Evolutionary conservation across 2,888 invertebrate genomes (phyloP).

Genomic region (Hypolimnas misippus): DNA sequence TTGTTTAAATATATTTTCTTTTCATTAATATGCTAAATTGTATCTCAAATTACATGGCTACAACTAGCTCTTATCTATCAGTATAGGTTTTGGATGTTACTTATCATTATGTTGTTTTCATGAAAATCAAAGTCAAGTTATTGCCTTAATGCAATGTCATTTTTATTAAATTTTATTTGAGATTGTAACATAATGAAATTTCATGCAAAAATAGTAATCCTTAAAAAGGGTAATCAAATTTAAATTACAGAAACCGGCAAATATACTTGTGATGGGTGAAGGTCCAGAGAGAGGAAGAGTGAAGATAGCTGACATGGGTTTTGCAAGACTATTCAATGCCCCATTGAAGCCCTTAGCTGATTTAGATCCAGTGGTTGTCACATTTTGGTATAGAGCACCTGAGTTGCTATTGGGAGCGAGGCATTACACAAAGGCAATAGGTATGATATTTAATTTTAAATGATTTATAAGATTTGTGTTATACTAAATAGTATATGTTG

Average conservation of each 20-base stretch:
- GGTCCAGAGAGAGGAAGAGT: slow-evolving; percentile 98
- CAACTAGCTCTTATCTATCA: too few species aligned
- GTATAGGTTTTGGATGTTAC: too few species aligned
- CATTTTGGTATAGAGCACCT: slow-evolving; percentile 99
- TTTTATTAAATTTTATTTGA: too few species aligned
- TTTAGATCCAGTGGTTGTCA: slow-evolving; percentile 99
- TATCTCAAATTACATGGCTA: too few species aligned
- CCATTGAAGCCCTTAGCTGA: slow-evolving; percentile 98
- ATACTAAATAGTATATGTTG: neutral
- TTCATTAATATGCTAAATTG: too few species aligned
- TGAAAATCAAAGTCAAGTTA: too few species aligned
- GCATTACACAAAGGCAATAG: slow-evolving; percentile 99
- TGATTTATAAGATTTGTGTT: neutral
- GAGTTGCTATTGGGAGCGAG: slow-evolving; percentile 96
- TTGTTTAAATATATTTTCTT: too few species aligned
- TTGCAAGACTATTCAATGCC: slow-evolving; percentile 98
- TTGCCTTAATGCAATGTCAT: too few species aligned
- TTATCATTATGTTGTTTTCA: too few species aligned
- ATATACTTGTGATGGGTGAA: slow-evolving; percentile 99
- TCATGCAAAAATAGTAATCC: too few species aligned
- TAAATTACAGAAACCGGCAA: slow-evolving; percentile 94
- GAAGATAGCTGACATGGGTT: slow-evolving; percentile 99
- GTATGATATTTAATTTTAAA: slow-evolving; percentile 76
- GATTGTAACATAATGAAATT: too few species aligned
- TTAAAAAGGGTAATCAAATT: too few species aligned